Base-by-base conservation (phyloP, 2,888 invertebrate species). In the Dichetophora obliterata region DNA sequence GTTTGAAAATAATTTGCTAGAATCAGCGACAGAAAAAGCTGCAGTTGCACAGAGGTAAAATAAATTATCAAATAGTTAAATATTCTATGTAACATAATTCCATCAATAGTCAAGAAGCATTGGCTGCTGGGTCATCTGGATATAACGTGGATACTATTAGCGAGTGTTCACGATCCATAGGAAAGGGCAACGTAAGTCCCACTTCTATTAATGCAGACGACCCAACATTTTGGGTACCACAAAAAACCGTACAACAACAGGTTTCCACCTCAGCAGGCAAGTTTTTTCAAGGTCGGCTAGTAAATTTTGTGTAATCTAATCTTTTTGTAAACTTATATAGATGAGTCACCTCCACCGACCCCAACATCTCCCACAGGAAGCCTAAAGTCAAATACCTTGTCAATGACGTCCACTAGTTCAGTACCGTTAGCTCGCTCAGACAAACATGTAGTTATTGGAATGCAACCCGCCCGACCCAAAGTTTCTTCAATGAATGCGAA, bases 401-500 rank as follows among this genome's bases (percentile, higher is more conserved):
- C 90, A 31, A 86, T 86, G 59, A 85, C 88, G 50, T 89, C 89
- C 6, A 84, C 84, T 0, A 82, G 84, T 8, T 87, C 87, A 9
- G 88, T 89, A 65, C 88, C 89, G n/a, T 89, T 91, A 27, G 90
- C 90, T 0, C 84, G 90, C 5, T 90, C 90, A 57, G 92, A 92
- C 59, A 91, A 91, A 78, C 91, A 91, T 77, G 90, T 92, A 73
- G 90, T 92, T 0, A 87, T 92, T 66, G 90, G 91, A 27, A 90
- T 89, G 86, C 89, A 89, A 79, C 90, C 90, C 1, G 82, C 87
- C 8, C 83, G 91, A 4, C 91, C 91, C 0, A 89, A 90, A 63
- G 90, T 91, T 3, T 89, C 91, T 22, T 91, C 92, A 24, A 93
- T 93, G 92, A 92, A 92, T 81, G 91, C 92, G 68, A 92, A 92